Base-by-base conservation (phyloP, 2,888 invertebrate species). In the Callimorpha dominula region DNA sequence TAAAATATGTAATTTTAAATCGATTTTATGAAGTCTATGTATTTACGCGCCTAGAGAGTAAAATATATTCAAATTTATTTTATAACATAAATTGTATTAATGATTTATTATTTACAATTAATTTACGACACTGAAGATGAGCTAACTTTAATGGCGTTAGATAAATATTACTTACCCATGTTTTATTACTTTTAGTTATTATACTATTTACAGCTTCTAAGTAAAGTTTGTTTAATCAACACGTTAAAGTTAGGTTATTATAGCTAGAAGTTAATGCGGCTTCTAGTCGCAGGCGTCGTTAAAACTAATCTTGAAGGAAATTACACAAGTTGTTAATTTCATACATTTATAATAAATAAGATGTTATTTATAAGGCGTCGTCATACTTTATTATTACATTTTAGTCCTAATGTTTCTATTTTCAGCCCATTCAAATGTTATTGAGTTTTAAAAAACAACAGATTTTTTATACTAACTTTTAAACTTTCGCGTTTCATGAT, bases 201-300 rank as follows among this genome's bases (percentile, higher is more conserved):
- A 69, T 63, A 40, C 14, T 11, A 71, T 70, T 57, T 52, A 65
- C 20, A 64, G 57, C 12, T n/a, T 70, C 43, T 40, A 12, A 42
- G 57, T 74, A 74, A 60, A 76, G 68, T 70, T 62, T 66, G 50
- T 50, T 69, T 72, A 76, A 65, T 71, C 60, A 73, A 64, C 65
- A 52, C 54, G 70, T 70, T 62, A 74, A 68, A 65, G 67, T 20
- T 11, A 54, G 54, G 8, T 31, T 52, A 50, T 49, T 49, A 64
- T 43, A 14, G 12, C 11, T 40, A 65, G 31, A 50, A 50, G 50
- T 65, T 67, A 1, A 12, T 68, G 20, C 9, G 54, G 43, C 20
- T 43, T 14, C 67, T 54, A 43, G 54, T 54, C 54, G 14, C 54
- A 50, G 17, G 6, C 40, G 54, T 68, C 54, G 43, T 68, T 68